These are phyloP conservation scores for Limnephilus rhombicus DNA, from an alignment of 2,888 invertebrate genomes.

Conservation along the genomic window DNA sequence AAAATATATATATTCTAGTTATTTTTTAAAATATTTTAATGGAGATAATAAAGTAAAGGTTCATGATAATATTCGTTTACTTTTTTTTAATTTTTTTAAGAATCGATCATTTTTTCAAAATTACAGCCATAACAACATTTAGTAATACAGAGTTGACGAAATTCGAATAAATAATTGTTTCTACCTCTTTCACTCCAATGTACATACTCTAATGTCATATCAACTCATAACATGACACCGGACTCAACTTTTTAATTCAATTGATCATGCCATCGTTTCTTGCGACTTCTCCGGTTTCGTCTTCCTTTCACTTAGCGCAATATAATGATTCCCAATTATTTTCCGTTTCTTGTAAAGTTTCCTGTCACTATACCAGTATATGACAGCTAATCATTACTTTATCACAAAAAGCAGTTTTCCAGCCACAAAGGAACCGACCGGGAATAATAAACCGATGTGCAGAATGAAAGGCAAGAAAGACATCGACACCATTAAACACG, in stretches of 20 bases:
- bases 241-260: not conserved
- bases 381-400: not conserved
- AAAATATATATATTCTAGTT: too few species aligned
- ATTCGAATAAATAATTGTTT: too few species aligned
- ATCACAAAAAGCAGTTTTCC: not conserved
- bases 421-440: not conserved
- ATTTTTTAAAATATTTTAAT: too few species aligned
- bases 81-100: too few species aligned
- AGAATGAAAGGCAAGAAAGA: not conserved
- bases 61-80: too few species aligned
- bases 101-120: too few species aligned
- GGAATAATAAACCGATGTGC: not conserved
- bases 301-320: not conserved
- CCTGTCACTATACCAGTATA: not conserved
- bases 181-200: too few species aligned
- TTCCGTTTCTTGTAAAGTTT: not conserved
- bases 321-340: not conserved
- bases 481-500: slow-evolving; percentile 1
- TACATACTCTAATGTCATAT: too few species aligned
- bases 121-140: too few species aligned
- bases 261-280: not conserved
- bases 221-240: not conserved
- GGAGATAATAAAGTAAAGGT: too few species aligned
- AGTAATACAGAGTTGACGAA: too few species aligned
- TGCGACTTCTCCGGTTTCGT: not conserved